Evolutionary conservation across 2,113 vertebrate species (phyloP), one percentile per base, ranked within the genome.

Genomic region (Ariopsis seemanni): DNA sequence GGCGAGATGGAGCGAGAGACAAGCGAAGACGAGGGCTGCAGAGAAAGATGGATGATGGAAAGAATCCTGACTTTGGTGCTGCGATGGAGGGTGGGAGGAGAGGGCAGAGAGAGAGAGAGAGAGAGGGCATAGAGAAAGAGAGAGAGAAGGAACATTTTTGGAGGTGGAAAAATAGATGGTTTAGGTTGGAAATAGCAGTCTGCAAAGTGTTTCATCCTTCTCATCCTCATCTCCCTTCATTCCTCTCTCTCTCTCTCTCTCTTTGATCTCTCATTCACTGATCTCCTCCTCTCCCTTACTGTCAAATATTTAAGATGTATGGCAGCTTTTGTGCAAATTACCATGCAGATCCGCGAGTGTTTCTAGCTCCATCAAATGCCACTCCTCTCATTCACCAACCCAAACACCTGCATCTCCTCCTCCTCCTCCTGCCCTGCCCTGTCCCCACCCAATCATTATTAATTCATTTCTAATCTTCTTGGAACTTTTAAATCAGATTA

Each of bases 231-330:
- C 75, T 77, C 89, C 71, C 87, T 82, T 67, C 72, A 87, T 77
- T 53, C 42, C 42, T 25, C 74, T 80, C 60, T 60, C 25, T 27
- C 69, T 84, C 67, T 75, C 30, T 78, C 82, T 77, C 25, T 65
- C 86, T 94, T 94, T 94, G 94, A 94, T 95, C 93, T 94, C 90
- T 80, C 89, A 88, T 90, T 92, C 91, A 93, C 93, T 94, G 94
- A 95, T 95, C 92, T 94, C 89, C 91, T 92, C 90, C 92, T 92
- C 91, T 90, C 89, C 91, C 92, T 91, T 91, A 91, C 91, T 93
- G 93, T 95, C 95, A 94, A 94, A 95, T 94, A 95, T 95, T 95
- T 94, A 94, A 93, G 91, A 92, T 92, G 91, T 90, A 93, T 94
- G 94, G 91, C 94, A 93, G 93, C 90, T 93, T 93, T 93, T 94